Base-by-base conservation (phyloP, 2,113 vertebrate genomes). In the Calypte anna region DNA sequence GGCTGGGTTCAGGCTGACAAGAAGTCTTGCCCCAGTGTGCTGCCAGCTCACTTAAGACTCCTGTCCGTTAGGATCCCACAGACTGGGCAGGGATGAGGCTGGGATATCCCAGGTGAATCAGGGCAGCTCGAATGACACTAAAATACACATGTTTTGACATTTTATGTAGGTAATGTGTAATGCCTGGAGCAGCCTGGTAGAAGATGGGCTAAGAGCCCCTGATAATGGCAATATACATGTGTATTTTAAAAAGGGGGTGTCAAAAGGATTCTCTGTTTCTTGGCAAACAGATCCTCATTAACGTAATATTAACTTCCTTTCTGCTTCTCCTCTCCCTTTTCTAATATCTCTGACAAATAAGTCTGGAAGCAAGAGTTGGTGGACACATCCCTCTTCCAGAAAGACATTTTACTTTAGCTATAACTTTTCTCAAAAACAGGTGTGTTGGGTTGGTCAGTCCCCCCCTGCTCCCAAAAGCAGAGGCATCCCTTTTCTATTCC, bases 21-120 rank as follows among this genome's bases (percentile, higher is more conserved):
- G 24, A 36, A 82, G 27, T 2, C 10, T 17, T 74, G 22, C 10
- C 55, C 20, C 14, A 3, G 7, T 3, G 13, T 64, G 14, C 36
- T 90, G 30, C 48, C 40, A 33, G 11, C 70, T 82, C 0, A 0
- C 31, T 4, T 6, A 22, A 20, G 36, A 3, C 4, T 9, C 10
- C 50, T n/a, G 27, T 61, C 31, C 12, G 61, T 59, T 0, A 6
- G 20, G 40, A 57, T 8, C 25, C 46, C 3, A 0, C 16, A 9
- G 40, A 2, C 14, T 23, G 38, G 31, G 11, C n/a, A 81, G 23
- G 51, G 17, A 12, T 22, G 22, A 40, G 68, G 81, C 74, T 78
- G 43, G 24, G 20, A 36, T 50, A 44, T 68, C 31, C 46, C n/a
- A 31, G 14, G 68, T 0, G 1, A 7, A 50, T 40, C 27, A 73